Evolutionary conservation across 2,797 vertebrate species (phyloP), one percentile per base, ranked within the genome.

Genomic region (Gastrophryne carolinensis): DNA sequence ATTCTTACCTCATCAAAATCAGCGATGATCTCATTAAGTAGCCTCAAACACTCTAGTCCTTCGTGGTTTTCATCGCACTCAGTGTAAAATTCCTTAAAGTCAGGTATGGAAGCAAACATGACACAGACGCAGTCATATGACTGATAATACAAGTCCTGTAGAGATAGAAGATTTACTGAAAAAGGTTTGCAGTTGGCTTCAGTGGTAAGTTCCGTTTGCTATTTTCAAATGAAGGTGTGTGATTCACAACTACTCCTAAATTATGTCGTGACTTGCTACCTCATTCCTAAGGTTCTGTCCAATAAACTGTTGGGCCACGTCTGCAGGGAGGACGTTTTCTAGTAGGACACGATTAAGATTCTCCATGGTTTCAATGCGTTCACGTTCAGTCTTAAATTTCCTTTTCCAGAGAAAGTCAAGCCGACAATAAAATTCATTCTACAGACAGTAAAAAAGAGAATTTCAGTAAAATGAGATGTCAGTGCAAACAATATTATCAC

Each of bases 11-110:
- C 94, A 24, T 97, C 95, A 52, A 97, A 97, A 84, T 96, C 95
- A 1, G 93, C 86, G 26, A 97, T 95, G 78, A 97, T 97, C 79
- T 97, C 95, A 0, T 97, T 97, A 80, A 96, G 94, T 62, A 96
- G 88, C n/a, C 95, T 89, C 63, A 97, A 75, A 81, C 95, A 96
- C 84, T 97, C 95, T 79, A 97, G 86, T 0, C 94, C 95, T 2
- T 94, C 92, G 0, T 85, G 88, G 84, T 95, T 96, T 76, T 85
- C 85, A 17, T 86, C 92, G 82, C 89, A 93, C 82, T 97, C 95
- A 0, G 80, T 93, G 84, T 97, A 97, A 70, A 95, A 97, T 80
- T 95, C 94, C 79, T 96, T 95, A 73, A 95, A 97, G 82, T 96
- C 89, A 0, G 95, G 95, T 69, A 97, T 89, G 0, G 95, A 97